phyloP scores from a whole-genome alignment of 1,140 invertebrate species.

The Euura lappo region DNA sequence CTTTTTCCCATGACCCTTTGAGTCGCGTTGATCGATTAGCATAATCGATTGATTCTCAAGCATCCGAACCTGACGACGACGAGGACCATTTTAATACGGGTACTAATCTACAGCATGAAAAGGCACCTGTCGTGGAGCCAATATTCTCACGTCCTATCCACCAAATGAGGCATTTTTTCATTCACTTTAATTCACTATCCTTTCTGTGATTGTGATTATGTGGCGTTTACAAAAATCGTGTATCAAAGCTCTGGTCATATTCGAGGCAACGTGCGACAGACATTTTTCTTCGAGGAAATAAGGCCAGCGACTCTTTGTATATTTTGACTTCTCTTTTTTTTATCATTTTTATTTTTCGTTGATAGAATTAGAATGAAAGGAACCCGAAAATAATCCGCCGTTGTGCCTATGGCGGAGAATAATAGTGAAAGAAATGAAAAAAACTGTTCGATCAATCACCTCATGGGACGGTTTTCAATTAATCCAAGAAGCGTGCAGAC shows the following conservation, averaged over 20 bases:
- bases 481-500: not conserved
- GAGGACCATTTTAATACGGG: not conserved
- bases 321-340: conserved; percentile 23
- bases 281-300: too few species aligned
- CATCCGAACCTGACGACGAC: not conserved
- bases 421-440: not conserved
- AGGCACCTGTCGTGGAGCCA: not conserved
- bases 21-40: not conserved
- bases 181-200: too few species aligned
- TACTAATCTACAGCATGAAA: not conserved
- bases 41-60: conserved; percentile 1
- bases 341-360: conserved; percentile 20
- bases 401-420: too few species aligned
- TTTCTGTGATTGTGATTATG: too few species aligned
- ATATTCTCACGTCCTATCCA: not conserved
- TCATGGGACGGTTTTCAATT: not conserved
- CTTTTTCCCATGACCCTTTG: not conserved
- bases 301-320: conserved; percentile 13
- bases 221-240: too few species aligned
- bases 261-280: too few species aligned
- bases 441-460: not conserved
- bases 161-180: not conserved
- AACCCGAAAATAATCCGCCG: too few species aligned
- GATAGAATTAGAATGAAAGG: too few species aligned
- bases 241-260: too few species aligned